Evolutionary conservation across 2,888 invertebrate genomes (phyloP).

Genomic region (Trichopoda pennipes): DNA sequence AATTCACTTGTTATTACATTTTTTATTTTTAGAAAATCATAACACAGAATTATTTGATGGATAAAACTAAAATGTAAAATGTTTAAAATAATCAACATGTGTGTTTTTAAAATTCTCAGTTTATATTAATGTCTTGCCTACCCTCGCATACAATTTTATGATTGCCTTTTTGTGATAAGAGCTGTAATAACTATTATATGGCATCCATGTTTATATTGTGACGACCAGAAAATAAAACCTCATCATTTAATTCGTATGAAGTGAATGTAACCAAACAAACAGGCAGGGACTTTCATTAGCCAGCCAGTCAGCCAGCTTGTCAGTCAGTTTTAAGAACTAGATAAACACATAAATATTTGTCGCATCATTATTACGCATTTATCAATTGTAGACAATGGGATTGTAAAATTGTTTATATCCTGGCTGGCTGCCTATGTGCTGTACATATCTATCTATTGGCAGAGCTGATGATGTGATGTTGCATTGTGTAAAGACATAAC

Average conservation of each 20-base stretch:
- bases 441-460: background rate
- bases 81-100: background rate
- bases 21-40: too few relatives aligned
- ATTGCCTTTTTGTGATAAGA: slow-evolving; percentile 26
- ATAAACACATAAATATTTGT: slow-evolving; percentile 72
- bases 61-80: background rate
- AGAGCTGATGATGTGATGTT: slow-evolving; percentile 33
- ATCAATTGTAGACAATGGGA: slow-evolving; percentile 48
- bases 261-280: slow-evolving; percentile 56
- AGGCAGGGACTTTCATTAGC: background rate
- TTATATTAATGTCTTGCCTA: background rate
- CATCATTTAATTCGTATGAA: slow-evolving; percentile 58
- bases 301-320: slow-evolving; percentile 8
- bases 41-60: too few relatives aligned
- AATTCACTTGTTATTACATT: too few relatives aligned
- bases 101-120: background rate
- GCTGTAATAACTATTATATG: slow-evolving; percentile 35
- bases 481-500: slow-evolving; percentile 35
- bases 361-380: slow-evolving; percentile 74
- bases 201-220: slow-evolving; percentile 53
- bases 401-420: slow-evolving; percentile 46
- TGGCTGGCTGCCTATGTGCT: slow-evolving; percentile 21
- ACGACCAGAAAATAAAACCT: slow-evolving; percentile 56
- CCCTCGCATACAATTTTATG: slow-evolving; percentile 33
- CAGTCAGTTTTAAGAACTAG: slow-evolving; percentile 3